Evolutionary conservation across 2,113 vertebrate genomes (phyloP).

Genomic region (Phrynosoma platyrhinos): DNA sequence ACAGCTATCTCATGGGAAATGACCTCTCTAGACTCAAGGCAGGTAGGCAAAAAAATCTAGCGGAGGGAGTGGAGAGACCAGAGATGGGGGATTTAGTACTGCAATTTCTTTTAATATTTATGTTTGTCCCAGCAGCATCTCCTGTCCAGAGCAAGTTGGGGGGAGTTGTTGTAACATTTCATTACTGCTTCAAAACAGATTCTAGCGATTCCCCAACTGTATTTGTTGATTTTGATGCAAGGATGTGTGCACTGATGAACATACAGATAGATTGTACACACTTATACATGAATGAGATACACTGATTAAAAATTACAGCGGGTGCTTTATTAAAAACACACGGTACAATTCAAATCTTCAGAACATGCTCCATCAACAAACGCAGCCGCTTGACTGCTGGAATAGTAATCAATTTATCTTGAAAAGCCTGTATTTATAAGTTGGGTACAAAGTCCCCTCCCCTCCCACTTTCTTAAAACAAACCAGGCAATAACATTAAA

Average conservation of each 20-base stretch:
- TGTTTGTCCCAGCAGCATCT: slow-evolving; percentile 69
- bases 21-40: slow-evolving; percentile 48
- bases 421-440: slow-evolving; percentile 73
- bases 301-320: slow-evolving; percentile 81
- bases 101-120: slow-evolving; percentile 44
- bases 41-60: slow-evolving; percentile 53
- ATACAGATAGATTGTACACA: slow-evolving; percentile 75
- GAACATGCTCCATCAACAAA: slow-evolving; percentile 81
- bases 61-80: slow-evolving; percentile 35
- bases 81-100: slow-evolving; percentile 46
- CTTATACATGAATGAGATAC: slow-evolving; percentile 77
- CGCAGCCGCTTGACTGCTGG: slow-evolving; percentile 70
- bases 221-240: slow-evolving; percentile 78
- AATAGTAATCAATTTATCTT: slow-evolving; percentile 77
- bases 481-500: slow-evolving; percentile 66
- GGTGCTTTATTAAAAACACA: slow-evolving; percentile 84
- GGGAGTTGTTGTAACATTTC: slow-evolving; percentile 75
- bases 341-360: slow-evolving; percentile 78
- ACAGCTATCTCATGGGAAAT: not conserved
- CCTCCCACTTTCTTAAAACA: slow-evolving; percentile 32
- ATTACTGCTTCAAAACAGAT: slow-evolving; percentile 79
- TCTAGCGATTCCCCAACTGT: slow-evolving; percentile 77
- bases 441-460: slow-evolving; percentile 69
- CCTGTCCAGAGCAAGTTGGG: slow-evolving; percentile 66
- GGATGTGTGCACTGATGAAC: slow-evolving; percentile 73